Percentiles rank a stretch among this genome's conserved stretches.
Conservation (phyloP, 2,113 vertebrate species). For the Brachirus orientalis region DNA sequence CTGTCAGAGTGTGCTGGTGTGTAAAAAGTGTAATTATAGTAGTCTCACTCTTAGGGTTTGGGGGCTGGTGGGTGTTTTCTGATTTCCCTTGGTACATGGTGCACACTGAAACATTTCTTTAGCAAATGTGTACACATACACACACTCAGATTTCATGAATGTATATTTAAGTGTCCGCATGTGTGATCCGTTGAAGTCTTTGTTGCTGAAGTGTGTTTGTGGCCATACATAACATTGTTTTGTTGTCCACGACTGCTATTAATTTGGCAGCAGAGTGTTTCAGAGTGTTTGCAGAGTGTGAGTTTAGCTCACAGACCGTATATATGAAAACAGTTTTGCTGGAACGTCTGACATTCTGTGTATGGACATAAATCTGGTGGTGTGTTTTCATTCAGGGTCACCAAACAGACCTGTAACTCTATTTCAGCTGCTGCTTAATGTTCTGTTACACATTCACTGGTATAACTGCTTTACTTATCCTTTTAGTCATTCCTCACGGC, state of each 20-base stretch:
- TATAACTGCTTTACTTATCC: not conserved
- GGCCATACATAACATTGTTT: no score
- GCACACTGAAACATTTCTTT: slow-evolving; percentile 56
- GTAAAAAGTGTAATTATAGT: slow-evolving; percentile 76
- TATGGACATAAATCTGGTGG: not conserved
- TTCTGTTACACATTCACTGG: not conserved
- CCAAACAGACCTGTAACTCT: not conserved
- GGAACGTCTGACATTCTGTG: not conserved
- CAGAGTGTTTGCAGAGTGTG: not conserved
- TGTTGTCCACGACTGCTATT: no score
- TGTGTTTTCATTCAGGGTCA: slow-evolving; percentile 31
- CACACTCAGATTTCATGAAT: not conserved
- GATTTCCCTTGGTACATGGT: slow-evolving; percentile 76
- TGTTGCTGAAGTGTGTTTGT: no score
- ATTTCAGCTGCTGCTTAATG: not conserved
- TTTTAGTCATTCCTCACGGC: no score
- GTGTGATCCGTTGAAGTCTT: not conserved
- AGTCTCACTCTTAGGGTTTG: slow-evolving; percentile 62
- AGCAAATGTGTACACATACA: not conserved
- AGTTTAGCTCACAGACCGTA: not conserved
- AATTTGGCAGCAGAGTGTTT: not conserved
- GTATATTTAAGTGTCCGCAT: not conserved
- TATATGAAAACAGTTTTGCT: not conserved
- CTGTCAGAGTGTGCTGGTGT: slow-evolving; percentile 33
- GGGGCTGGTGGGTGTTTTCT: slow-evolving; percentile 64